A percentile compares a stretch with the other conserved stretches of the same genome.
Evolutionary conservation across 2,113 vertebrate genomes (phyloP).

Genomic region (Cavia porcellus): DNA sequence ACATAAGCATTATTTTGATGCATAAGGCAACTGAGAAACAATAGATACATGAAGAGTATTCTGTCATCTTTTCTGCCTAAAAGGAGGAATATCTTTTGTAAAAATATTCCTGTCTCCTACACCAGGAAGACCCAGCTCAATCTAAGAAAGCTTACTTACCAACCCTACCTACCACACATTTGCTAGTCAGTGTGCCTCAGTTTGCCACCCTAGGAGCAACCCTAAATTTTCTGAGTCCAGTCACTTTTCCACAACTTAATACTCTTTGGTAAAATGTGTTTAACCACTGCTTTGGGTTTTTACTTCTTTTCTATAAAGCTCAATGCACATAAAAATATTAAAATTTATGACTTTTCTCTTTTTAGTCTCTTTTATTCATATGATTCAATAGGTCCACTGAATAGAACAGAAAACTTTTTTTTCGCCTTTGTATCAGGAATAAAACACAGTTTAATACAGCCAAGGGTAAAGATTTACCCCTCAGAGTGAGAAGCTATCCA

Average conservation of each 20-base stretch:
- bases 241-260: background rate
- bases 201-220: background rate
- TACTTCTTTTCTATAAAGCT: background rate
- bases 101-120: background rate
- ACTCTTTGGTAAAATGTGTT: background rate
- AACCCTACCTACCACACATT: background rate
- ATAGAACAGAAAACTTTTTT: background rate
- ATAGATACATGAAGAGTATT: background rate
- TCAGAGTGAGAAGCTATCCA: background rate
- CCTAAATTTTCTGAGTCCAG: background rate
- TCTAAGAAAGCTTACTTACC: background rate
- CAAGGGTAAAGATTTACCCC: background rate
- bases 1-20: background rate
- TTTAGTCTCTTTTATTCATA: background rate
- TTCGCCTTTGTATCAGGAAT: background rate
- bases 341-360: background rate
- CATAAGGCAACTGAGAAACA: conserved; percentile 25
- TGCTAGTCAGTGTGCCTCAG: background rate
- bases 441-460: conserved; percentile 3
- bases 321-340: background rate
- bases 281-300: background rate
- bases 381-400: background rate
- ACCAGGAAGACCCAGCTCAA: background rate
- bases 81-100: background rate
- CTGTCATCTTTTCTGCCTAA: background rate